A percentile compares a stretch with the other conserved stretches of the same genome.
Evolutionary conservation across 2,888 invertebrate species (phyloP).

Genomic region (Phaedon cochleariae): DNA sequence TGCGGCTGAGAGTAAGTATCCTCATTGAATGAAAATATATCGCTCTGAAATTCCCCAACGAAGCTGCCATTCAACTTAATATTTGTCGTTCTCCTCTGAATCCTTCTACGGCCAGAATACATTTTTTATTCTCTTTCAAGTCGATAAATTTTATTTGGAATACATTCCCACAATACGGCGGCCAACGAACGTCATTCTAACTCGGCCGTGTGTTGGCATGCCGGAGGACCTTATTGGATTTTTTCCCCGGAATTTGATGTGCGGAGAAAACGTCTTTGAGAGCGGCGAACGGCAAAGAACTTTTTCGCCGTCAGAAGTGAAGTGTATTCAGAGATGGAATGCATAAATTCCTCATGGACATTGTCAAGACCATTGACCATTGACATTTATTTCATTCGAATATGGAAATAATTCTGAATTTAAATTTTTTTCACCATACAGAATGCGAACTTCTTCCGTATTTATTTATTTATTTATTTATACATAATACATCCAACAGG

Average conservation of each 20-base stretch:
- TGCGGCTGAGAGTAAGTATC: no score
- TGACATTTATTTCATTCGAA: no score
- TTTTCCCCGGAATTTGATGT: not conserved
- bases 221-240: not conserved
- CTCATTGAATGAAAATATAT: no score
- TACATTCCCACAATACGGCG: constrained; percentile 5
- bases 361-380: no score
- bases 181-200: not conserved
- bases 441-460: no score
- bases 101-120: not conserved
- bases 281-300: not conserved
- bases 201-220: not conserved
- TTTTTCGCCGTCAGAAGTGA: not conserved
- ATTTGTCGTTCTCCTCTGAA: not conserved
- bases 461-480: no score
- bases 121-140: not conserved
- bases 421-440: no score
- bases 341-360: no score
- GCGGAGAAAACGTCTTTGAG: not conserved
- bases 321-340: no score
- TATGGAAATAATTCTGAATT: no score
- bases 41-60: not conserved
- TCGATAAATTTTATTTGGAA: not conserved
- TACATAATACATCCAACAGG: no score
- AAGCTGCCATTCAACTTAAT: not conserved